phyloP scores from a whole-genome alignment of 2,113 vertebrate species.

The Bujurquina vittata region DNA sequence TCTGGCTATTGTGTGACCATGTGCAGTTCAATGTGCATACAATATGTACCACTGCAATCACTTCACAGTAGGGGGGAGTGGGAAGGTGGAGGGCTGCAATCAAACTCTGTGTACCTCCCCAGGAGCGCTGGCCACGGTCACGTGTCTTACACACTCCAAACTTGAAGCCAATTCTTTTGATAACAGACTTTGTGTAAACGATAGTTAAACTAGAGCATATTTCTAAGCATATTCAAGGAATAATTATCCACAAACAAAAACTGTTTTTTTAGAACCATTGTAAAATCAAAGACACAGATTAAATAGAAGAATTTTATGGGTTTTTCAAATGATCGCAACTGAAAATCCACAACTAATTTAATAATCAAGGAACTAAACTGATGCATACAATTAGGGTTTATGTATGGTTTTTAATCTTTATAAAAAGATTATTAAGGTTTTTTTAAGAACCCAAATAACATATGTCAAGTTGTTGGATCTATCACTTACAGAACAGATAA shows the following conservation, averaged over 20 bases:
- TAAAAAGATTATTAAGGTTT: background rate
- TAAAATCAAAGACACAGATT: background rate
- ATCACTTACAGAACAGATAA: background rate
- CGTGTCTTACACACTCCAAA: background rate
- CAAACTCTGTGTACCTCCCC: background rate
- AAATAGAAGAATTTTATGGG: too few species aligned
- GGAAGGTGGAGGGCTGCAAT: slow-evolving; percentile 15
- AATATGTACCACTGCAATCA: slow-evolving; percentile 45
- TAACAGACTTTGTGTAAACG: background rate
- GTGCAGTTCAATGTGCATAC: slow-evolving; percentile 17
- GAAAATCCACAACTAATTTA: background rate
- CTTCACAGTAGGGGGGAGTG: slow-evolving; percentile 19
- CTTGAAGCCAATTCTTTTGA: slow-evolving; percentile 15
- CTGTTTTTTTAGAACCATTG: background rate
- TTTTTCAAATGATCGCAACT: too few species aligned
- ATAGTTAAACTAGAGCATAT: background rate
- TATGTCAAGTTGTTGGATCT: background rate
- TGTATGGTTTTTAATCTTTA: background rate
- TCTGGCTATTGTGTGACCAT: slow-evolving; percentile 28
- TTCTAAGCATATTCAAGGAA: background rate
- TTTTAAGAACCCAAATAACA: background rate
- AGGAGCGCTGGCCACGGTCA: background rate
- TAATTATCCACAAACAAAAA: background rate
- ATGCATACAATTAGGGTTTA: background rate
- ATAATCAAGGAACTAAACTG: background rate